Conservation (phyloP, 1,140 invertebrate genomes). For the Hermetia illucens region DNA sequence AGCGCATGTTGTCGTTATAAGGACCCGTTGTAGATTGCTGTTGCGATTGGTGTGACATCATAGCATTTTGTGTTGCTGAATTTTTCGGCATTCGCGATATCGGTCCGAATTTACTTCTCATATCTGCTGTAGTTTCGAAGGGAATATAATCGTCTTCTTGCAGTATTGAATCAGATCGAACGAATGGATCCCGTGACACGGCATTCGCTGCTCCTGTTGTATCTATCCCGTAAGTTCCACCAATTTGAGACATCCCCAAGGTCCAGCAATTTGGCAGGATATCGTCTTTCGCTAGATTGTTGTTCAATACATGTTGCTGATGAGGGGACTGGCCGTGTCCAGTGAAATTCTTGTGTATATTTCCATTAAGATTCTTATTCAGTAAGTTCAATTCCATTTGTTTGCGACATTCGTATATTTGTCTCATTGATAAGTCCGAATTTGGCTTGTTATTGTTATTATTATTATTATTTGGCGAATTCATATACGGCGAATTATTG, state of each 20-base stretch:
- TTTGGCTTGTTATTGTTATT: neutral
- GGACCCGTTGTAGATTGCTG: too few relatives aligned
- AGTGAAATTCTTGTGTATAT: neutral
- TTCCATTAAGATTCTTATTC: neutral
- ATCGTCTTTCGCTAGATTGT: slow-evolving; percentile 1
- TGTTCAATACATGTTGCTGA: neutral
- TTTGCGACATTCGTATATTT: neutral
- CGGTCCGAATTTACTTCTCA: slow-evolving; percentile 57
- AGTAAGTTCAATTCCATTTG: neutral
- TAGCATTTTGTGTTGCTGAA: slow-evolving; percentile 36
- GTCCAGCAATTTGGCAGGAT: neutral
- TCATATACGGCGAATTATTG: neutral
- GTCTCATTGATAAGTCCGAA: neutral
- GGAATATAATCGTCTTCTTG: slow-evolving; percentile 59
- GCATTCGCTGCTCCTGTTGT: slow-evolving; percentile 11
- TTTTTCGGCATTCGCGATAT: slow-evolving; percentile 65
- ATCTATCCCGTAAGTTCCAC: slow-evolving; percentile 19
- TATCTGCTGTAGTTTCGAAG: slow-evolving; percentile 45
- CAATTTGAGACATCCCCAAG: slow-evolving; percentile 6
- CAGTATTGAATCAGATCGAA: slow-evolving; percentile 45
- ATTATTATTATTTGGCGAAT: slow-evolving; percentile 2
- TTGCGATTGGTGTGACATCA: too few relatives aligned
- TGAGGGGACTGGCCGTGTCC: neutral
- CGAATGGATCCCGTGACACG: slow-evolving; percentile 38
- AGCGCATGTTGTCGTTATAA: too few relatives aligned